These are phyloP conservation scores for Sebastes matsubarae DNA, from an alignment of 2,797 vertebrate genomes.

Conservation along the genomic window DNA sequence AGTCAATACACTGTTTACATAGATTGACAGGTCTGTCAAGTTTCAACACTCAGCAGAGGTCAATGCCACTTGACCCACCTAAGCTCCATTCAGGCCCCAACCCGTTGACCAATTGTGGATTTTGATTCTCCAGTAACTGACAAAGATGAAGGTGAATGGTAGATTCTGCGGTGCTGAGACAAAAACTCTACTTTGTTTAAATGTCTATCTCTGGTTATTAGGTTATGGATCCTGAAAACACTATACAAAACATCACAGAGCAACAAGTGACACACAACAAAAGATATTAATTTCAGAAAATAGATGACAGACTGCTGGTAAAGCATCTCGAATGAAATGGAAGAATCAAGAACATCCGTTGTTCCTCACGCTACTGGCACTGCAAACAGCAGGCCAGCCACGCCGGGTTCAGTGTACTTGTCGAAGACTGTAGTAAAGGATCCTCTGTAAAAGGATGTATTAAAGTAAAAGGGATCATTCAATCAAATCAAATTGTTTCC, in stretches of 20 bases:
- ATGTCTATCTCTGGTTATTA: background rate
- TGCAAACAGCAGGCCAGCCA: background rate
- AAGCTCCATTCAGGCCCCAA: slow-evolving; percentile 34
- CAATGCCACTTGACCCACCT: slow-evolving; percentile 45
- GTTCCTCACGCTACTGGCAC: background rate
- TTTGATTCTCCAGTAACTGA: background rate
- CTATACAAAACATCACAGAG: background rate
- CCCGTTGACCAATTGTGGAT: background rate
- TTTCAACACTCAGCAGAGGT: slow-evolving; percentile 43
- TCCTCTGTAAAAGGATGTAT: background rate
- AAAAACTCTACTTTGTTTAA: background rate
- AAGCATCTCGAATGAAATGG: background rate
- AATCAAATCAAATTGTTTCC: slow-evolving; percentile 47
- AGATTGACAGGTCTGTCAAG: slow-evolving; percentile 18
- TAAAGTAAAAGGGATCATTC: slow-evolving; percentile 7
- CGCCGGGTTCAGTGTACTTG: background rate
- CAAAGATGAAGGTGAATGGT: background rate
- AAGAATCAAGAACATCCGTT: background rate
- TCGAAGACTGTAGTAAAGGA: background rate
- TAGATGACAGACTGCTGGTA: background rate
- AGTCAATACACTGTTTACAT: background rate
- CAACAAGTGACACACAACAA: background rate
- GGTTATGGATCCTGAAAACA: background rate
- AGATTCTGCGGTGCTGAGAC: background rate
- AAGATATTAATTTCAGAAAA: background rate